phyloP scores from a whole-genome alignment of 2,888 invertebrate species.

The Silvanus unidentatus region DNA sequence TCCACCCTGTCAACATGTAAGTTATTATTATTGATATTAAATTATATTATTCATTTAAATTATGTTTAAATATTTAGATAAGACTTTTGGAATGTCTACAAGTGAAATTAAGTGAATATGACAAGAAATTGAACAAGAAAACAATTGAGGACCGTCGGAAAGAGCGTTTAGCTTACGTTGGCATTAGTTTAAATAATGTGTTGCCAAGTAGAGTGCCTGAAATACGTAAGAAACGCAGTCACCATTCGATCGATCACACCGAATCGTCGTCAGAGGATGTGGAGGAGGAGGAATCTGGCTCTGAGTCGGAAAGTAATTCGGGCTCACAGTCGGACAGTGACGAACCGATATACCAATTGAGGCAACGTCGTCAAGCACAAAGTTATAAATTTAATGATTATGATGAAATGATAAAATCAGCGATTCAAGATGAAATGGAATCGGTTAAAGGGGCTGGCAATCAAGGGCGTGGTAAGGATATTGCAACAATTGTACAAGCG shows the following conservation, averaged over 20 bases:
- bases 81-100: constrained; percentile 65
- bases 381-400: constrained; percentile 88
- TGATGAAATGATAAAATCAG: constrained; percentile 91
- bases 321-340: constrained; percentile 49
- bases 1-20: constrained; percentile 92
- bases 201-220: constrained; percentile 44
- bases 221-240: constrained; percentile 33
- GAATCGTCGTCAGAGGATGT: constrained; percentile 5
- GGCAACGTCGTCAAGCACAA: constrained; percentile 73
- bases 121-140: constrained; percentile 63
- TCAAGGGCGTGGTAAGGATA: constrained; percentile 84
- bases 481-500: constrained; percentile 79
- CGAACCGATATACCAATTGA: constrained; percentile 76
- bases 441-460: constrained; percentile 73
- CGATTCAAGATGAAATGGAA: constrained; percentile 72
- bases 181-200: constrained; percentile 69
- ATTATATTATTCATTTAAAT: constrained; percentile 1
- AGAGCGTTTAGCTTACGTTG: constrained; percentile 67
- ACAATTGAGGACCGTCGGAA: constrained; percentile 62
- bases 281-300: constrained; percentile 13
- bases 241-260: constrained; percentile 15
- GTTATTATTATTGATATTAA: constrained; percentile 35
- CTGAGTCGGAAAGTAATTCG: constrained; percentile 12
- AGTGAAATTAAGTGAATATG: constrained; percentile 68
- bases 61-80: constrained; percentile 13